A percentile compares a stretch with the other conserved stretches of the same genome.
These are phyloP conservation scores for Whitmania pigra DNA, from an alignment of 1,140 invertebrate genomes.

Conservation along the genomic window DNA sequence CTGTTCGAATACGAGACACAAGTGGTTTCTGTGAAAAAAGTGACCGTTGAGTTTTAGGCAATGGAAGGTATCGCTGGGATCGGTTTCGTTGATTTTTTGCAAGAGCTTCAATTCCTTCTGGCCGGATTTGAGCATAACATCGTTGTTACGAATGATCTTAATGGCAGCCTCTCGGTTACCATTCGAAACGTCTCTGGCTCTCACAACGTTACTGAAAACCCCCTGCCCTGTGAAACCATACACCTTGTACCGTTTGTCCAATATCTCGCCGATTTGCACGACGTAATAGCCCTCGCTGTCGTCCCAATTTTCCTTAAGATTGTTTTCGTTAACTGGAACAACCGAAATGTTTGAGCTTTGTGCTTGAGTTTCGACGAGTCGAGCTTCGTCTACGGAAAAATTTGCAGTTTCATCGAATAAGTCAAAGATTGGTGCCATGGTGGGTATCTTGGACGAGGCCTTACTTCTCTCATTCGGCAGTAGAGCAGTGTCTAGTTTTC, in stretches of 20 bases:
- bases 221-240: constrained; percentile 97
- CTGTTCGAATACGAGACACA: constrained; percentile 97
- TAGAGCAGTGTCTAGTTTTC: too few species aligned
- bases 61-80: constrained; percentile 93
- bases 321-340: not conserved
- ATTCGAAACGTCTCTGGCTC: constrained; percentile 74
- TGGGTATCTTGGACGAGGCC: too few species aligned
- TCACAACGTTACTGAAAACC: constrained; percentile 94
- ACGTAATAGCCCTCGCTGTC: constrained; percentile 93
- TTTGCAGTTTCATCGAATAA: too few species aligned
- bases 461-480: too few species aligned
- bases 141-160: constrained; percentile 98
- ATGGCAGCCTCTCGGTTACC: constrained; percentile 84
- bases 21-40: constrained; percentile 77
- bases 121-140: constrained; percentile 98
- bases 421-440: too few species aligned
- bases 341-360: too few species aligned
- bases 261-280: constrained; percentile 82
- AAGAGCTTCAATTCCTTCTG: constrained; percentile 89
- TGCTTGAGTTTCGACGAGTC: too few species aligned
- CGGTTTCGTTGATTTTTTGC: constrained; percentile 85
- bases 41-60: constrained; percentile 74
- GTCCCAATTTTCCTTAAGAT: constrained; percentile 81
- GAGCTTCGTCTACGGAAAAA: too few species aligned
- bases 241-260: constrained; percentile 81